Evolutionary conservation across 2,113 vertebrate species (phyloP).

Genomic region (Columba janthina): DNA sequence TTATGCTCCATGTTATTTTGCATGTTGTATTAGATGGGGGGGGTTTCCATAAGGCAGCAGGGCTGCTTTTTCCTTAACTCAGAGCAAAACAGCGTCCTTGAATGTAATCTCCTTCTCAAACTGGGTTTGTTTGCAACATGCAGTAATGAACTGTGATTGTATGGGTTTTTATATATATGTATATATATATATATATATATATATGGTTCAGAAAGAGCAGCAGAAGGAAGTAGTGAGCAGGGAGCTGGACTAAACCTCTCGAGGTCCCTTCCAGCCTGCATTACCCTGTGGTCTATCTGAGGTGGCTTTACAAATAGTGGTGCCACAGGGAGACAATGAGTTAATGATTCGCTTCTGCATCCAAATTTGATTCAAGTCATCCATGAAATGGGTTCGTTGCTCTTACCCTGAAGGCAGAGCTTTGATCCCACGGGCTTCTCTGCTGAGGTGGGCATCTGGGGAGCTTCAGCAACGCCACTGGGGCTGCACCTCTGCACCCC

Average conservation of each 20-base stretch:
- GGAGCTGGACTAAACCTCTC: not conserved
- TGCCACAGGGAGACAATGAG: not conserved
- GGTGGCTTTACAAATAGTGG: not conserved
- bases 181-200: not conserved
- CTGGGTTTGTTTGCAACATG: not conserved
- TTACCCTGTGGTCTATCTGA: not conserved
- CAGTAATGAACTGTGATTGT: not conserved
- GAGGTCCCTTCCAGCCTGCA: not conserved
- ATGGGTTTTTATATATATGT: not conserved
- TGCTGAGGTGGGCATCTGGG: not conserved
- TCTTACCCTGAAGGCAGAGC: not conserved
- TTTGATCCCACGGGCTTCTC: slow-evolving; percentile 11
- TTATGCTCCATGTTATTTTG: not conserved
- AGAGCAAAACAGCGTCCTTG: not conserved
- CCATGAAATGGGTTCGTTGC: slow-evolving; percentile 22
- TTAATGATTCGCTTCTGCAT: slow-evolving; percentile 9
- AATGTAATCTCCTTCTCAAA: not conserved
- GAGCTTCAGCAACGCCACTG: not conserved
- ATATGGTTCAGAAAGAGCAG: not conserved
- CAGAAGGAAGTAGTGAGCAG: not conserved
- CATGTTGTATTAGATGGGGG: not conserved
- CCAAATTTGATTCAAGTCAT: not conserved
- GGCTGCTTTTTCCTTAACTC: not conserved
- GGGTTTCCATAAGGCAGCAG: not conserved
- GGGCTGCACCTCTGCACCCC: not conserved